Percentiles rank a stretch among this genome's conserved stretches.
These are phyloP conservation scores for Strongylocentrotus purpuratus DNA, from an alignment of 35 echinoderm and acorn worm genomes.

Conservation along the genomic window DNA sequence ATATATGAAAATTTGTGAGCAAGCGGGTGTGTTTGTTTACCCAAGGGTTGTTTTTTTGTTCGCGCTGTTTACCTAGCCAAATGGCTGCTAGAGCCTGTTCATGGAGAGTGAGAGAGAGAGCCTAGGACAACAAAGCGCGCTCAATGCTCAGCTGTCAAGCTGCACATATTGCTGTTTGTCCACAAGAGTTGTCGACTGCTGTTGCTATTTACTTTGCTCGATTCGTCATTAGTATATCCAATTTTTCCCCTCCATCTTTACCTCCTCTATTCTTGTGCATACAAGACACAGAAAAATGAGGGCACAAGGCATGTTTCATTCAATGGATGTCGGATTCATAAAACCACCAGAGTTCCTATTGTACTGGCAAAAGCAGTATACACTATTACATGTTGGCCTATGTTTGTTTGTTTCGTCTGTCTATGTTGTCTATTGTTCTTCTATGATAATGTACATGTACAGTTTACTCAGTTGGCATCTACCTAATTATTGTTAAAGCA, in stretches of 20 bases:
- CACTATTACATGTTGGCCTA: neutral
- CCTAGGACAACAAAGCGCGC: slow-evolving; percentile 45
- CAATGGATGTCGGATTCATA: neutral
- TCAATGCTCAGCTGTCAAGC: slow-evolving; percentile 50
- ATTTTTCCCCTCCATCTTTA: slow-evolving; percentile 32
- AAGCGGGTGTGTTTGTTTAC: slow-evolving; percentile 55
- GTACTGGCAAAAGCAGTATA: neutral
- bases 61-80: slow-evolving; percentile 50
- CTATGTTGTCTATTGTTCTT: neutral
- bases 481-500: no score
- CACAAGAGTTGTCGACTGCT: slow-evolving; percentile 47
- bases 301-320: slow-evolving; percentile 2
- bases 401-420: neutral
- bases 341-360: neutral
- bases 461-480: no score
- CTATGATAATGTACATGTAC: no score
- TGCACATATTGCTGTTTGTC: slow-evolving; percentile 53
- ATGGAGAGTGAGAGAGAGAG: slow-evolving; percentile 36
- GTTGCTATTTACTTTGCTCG: slow-evolving; percentile 48
- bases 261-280: neutral
- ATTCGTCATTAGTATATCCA: slow-evolving; percentile 49
- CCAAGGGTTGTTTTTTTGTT: slow-evolving; percentile 57
- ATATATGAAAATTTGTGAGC: slow-evolving; percentile 56
- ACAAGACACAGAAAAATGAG: neutral
- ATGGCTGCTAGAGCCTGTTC: slow-evolving; percentile 53